A percentile compares a stretch with the other conserved stretches of the same genome.
Evolutionary conservation across 2,113 vertebrate genomes (phyloP).

Genomic region (Carassius auratus): DNA sequence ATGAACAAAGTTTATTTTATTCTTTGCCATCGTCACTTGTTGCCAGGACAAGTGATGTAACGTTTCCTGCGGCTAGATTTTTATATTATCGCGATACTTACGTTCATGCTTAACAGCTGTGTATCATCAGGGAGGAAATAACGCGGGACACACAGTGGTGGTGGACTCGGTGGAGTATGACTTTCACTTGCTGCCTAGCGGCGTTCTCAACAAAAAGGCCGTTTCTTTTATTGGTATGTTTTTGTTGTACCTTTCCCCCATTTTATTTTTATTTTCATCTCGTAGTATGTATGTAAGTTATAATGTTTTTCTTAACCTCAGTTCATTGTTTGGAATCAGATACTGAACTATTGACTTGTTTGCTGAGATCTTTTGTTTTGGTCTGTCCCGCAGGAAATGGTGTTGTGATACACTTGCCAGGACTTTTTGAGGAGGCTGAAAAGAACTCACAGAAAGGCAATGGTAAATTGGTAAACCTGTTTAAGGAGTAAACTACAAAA

Average conservation of each 20-base stretch:
- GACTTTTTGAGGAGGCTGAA: constrained; percentile 81
- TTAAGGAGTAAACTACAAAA: not conserved
- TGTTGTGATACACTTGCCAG: constrained; percentile 82
- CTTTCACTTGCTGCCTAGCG: constrained; percentile 82
- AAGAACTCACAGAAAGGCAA: constrained; percentile 80
- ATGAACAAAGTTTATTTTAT: not conserved
- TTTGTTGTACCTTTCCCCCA: constrained; percentile 15
- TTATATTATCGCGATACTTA: not conserved
- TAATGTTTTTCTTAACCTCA: too few relatives aligned
- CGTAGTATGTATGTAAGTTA: not conserved
- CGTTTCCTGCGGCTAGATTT: not conserved
- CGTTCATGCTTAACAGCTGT: not conserved
- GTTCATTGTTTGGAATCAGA: not conserved
- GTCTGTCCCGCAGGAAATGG: constrained; percentile 73
- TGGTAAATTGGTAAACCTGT: constrained; percentile 64
- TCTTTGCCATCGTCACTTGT: not conserved
- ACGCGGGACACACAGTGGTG: constrained; percentile 82
- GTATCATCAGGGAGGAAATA: constrained; percentile 79
- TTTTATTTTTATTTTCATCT: not conserved
- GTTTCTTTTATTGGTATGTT: constrained; percentile 79
- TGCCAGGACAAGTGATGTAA: not conserved
- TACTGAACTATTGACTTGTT: not conserved
- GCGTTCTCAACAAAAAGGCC: constrained; percentile 81
- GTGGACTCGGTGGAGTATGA: constrained; percentile 80
- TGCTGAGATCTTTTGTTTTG: not conserved